These are phyloP conservation scores for Heliornis fulica DNA, from an alignment of 2,113 vertebrate genomes.

Conservation along the genomic window DNA sequence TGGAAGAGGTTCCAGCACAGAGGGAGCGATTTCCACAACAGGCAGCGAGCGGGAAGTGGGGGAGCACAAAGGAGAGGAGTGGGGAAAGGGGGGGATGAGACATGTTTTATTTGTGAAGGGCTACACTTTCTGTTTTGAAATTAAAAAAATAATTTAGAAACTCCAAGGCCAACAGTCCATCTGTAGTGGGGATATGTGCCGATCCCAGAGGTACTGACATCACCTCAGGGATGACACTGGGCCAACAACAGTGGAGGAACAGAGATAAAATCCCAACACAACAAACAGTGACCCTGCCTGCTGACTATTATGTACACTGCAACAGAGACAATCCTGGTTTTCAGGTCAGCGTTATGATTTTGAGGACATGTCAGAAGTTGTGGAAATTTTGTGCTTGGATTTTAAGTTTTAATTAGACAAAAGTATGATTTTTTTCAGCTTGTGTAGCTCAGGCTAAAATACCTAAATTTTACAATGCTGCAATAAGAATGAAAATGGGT, in stretches of 20 bases:
- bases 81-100: not conserved
- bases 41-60: not conserved
- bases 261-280: not conserved
- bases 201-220: too few species aligned
- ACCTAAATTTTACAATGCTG: not conserved
- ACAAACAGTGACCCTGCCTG: not conserved
- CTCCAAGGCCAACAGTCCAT: not conserved
- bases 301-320: not conserved
- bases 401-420: not conserved
- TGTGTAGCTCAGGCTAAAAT: not conserved
- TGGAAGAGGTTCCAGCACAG: not conserved
- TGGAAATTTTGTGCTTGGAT: not conserved
- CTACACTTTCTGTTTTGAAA: not conserved
- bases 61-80: not conserved
- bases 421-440: not conserved
- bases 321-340: not conserved
- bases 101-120: not conserved
- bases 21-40: not conserved
- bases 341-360: not conserved
- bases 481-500: not conserved
- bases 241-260: not conserved
- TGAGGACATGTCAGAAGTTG: not conserved
- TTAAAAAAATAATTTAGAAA: not conserved
- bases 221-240: not conserved
- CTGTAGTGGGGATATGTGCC: not conserved